A percentile compares a stretch with the other conserved stretches of the same genome.
Conservation (phyloP, 2,797 vertebrate genomes). For the Chelidonichthys spinosus region DNA sequence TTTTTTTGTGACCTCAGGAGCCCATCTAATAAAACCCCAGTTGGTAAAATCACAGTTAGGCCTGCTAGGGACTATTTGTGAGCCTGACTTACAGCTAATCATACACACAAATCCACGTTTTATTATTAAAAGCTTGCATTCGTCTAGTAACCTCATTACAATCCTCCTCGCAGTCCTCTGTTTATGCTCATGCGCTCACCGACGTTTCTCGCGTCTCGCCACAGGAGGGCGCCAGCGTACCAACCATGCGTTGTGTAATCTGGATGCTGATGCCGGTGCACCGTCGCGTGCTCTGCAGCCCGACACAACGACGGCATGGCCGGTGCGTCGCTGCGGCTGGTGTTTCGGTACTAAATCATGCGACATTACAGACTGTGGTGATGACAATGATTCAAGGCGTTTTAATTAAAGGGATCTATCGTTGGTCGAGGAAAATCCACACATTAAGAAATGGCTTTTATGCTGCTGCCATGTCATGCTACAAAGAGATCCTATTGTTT, state of each 20-base stretch:
- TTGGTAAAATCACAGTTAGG: too few relatives aligned
- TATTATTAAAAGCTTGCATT: neutral
- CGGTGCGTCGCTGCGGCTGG: neutral
- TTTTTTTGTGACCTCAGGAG: neutral
- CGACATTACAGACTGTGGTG: neutral
- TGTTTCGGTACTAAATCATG: neutral
- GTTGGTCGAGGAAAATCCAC: slow-evolving; percentile 19
- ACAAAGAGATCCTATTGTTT: neutral
- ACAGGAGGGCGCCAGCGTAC: slow-evolving; percentile 46
- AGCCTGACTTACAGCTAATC: neutral
- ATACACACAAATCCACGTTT: neutral
- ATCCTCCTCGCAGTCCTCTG: neutral
- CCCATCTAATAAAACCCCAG: neutral
- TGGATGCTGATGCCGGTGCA: slow-evolving; percentile 26
- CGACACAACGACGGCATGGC: slow-evolving; percentile 5
- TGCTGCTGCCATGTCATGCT: neutral
- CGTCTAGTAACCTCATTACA: neutral
- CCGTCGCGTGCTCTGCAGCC: slow-evolving; percentile 41
- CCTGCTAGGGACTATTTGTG: neutral
- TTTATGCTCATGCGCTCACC: neutral
- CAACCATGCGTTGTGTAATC: slow-evolving; percentile 6
- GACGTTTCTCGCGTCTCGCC: neutral
- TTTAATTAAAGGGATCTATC: neutral
- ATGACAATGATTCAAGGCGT: neutral
- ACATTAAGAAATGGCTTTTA: neutral